Conservation (phyloP, 2,888 invertebrate species). For the Cantharis rufa region DNA sequence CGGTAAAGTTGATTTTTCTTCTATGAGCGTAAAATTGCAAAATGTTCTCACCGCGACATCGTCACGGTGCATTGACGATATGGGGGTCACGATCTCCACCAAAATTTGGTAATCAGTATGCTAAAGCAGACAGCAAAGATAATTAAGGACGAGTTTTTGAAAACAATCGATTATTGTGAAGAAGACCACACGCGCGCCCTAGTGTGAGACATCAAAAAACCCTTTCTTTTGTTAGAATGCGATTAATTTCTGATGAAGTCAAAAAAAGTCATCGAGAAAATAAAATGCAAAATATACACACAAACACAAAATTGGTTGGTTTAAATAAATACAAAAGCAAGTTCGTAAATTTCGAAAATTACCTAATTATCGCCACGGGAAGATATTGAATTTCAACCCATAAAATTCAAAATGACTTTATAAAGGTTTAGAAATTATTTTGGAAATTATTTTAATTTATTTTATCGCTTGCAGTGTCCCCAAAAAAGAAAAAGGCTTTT, state of each 20-base stretch:
- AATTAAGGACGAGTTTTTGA: slow-evolving; percentile 28
- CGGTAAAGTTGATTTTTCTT: neutral
- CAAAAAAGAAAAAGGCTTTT: neutral
- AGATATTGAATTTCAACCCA: neutral
- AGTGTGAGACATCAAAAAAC: slow-evolving; percentile 7
- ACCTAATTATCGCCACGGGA: neutral
- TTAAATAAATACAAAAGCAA: neutral
- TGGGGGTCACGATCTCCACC: slow-evolving; percentile 24
- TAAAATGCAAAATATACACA: neutral
- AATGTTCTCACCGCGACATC: slow-evolving; percentile 2
- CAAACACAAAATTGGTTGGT: neutral
- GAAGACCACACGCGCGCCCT: slow-evolving; percentile 20
- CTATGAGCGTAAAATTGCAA: slow-evolving; percentile 1
- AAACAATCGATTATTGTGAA: slow-evolving; percentile 23
- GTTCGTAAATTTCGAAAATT: neutral
- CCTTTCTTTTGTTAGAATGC: neutral
- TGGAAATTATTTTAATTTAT: slow-evolving; percentile 1
- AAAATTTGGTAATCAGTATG: slow-evolving; percentile 26
- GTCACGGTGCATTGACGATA: slow-evolving; percentile 9
- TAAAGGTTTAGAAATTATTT: neutral
- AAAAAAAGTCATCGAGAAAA: neutral
- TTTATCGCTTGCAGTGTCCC: neutral
- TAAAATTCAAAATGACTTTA: slow-evolving; percentile 1
- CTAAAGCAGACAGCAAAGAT: slow-evolving; percentile 24
- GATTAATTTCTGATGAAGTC: neutral